These are phyloP conservation scores for Hystrix brachyura DNA, from an alignment of 2,113 vertebrate species.

Conservation along the genomic window DNA sequence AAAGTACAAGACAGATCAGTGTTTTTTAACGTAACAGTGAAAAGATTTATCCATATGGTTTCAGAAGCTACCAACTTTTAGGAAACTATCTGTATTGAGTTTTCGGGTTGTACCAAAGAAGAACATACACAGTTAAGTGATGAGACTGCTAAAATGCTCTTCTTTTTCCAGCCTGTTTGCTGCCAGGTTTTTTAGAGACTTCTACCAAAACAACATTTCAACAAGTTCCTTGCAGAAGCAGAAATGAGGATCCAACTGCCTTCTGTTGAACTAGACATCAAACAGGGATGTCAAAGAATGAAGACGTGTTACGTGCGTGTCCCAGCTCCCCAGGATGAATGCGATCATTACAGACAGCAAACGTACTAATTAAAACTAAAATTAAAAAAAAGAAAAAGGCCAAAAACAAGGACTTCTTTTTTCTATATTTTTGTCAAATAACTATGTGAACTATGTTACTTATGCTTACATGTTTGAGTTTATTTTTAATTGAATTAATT, in stretches of 20 bases:
- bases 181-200: background rate
- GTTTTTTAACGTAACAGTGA: background rate
- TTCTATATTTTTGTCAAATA: conserved; percentile 25
- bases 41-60: background rate
- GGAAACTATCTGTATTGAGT: background rate
- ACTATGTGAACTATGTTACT: background rate
- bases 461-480: background rate
- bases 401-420: background rate
- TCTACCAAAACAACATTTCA: conserved; percentile 11
- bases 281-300: background rate
- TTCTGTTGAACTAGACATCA: background rate
- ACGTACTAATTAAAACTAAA: background rate
- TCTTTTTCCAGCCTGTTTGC: background rate
- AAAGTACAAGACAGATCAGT: background rate
- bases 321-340: background rate
- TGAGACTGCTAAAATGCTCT: background rate
- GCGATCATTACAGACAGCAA: background rate
- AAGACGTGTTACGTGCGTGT: background rate
- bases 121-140: background rate
- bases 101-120: background rate
- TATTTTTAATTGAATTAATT: conserved; percentile 1
- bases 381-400: background rate
- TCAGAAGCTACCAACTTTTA: conserved; percentile 2
- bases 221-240: background rate
- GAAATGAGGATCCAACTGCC: background rate